Conservation (phyloP, 2,797 vertebrate genomes). For the Enteromius afrohamiltoni region DNA sequence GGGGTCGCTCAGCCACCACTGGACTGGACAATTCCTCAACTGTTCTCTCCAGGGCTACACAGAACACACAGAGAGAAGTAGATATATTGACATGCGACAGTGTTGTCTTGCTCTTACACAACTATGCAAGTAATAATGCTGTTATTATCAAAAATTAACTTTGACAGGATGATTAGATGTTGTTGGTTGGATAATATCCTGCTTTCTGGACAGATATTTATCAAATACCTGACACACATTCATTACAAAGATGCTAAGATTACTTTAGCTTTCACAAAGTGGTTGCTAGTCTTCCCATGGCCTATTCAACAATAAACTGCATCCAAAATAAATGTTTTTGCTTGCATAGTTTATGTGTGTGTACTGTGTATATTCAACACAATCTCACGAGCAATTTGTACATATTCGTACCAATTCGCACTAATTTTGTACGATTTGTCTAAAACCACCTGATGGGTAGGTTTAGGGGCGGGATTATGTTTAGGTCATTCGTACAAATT, state of each 20-base stretch:
- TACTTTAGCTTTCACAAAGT: not conserved
- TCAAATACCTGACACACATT: not conserved
- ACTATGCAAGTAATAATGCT: not conserved
- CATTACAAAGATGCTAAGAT: not conserved
- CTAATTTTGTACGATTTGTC: too few relatives aligned
- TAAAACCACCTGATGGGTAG: too few relatives aligned
- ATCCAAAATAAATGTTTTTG: too few relatives aligned
- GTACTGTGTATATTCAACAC: too few relatives aligned
- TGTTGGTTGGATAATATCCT: not conserved
- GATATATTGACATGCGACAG: not conserved
- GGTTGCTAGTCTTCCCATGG: not conserved
- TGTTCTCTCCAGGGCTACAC: slow-evolving; percentile 66
- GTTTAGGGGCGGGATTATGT: too few relatives aligned
- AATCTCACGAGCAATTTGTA: too few relatives aligned
- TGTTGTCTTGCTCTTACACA: not conserved
- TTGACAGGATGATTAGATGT: slow-evolving; percentile 1
- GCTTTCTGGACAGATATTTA: not conserved
- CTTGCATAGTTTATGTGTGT: too few relatives aligned
- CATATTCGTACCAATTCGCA: too few relatives aligned
- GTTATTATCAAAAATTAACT: not conserved
- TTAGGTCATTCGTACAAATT: too few relatives aligned
- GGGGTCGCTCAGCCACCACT: slow-evolving; percentile 62
- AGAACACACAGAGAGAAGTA: slow-evolving; percentile 1
- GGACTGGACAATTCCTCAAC: slow-evolving; percentile 67
- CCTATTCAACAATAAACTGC: not conserved